Base-by-base conservation (phyloP, 2,113 vertebrate species). In the Pan paniscus region DNA sequence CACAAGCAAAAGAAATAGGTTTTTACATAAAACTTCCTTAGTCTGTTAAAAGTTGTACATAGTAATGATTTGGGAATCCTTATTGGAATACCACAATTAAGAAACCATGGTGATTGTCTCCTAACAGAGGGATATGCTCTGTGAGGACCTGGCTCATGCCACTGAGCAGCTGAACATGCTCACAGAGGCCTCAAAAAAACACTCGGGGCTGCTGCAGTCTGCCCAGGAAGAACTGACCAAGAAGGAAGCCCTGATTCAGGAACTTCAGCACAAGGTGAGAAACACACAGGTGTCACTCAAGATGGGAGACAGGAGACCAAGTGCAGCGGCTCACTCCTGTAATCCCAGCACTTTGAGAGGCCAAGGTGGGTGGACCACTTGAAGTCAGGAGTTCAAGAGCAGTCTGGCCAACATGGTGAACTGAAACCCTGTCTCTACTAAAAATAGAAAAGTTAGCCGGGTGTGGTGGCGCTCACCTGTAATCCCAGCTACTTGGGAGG, bases 121-220 rank as follows among this genome's bases (percentile, higher is more conserved):
- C 64, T 86, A 83, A 96, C 25, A 99, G 99, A 99, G 98, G 89
- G 99, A 99, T 57, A 98, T 99, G 97, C 98, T 99, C 92, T 99
- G 99, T 89, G 99, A 99, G 55, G 99, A 99, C 70, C 79, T 99
- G 95, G 91, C 96, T 25, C 99, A 99, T 10, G 99, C 99, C 27
- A 98, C 99, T 0, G 99, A 99, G 92, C 99, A 99, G 97, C 98
- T 99, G 84, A 99, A 98, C 32, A 99, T 98, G 95, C 99, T 99
- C 95, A 99, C 99, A 0, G 99, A 99, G 96, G 99, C 99, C 68
- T 99, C 99, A 2, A 99, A 99, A 78, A 99, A 99, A 78, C 99
- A 99, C 83, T 98, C 98, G 3, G 96, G 92, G 5, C 98, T 99
- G 79, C 98, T 99, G 87, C 99, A 99, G 92, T 97, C 97, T 18